These are phyloP conservation scores for Meganola albula DNA, from an alignment of 2,888 invertebrate genomes.

Conservation along the genomic window DNA sequence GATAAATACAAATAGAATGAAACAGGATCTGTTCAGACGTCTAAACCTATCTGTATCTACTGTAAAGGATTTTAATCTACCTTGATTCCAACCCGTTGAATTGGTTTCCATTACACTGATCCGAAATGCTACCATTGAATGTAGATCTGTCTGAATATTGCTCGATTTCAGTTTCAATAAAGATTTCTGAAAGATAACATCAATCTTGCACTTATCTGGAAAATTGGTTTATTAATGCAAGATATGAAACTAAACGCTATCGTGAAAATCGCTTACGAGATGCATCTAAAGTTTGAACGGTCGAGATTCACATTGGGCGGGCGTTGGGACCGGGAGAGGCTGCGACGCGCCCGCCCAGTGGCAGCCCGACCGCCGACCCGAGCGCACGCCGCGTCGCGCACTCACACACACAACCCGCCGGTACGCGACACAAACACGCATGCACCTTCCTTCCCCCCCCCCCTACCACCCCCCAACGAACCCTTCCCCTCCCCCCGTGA, in stretches of 20 bases:
- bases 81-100: slow-evolving; percentile 22
- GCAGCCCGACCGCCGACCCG: slow-evolving; percentile 62
- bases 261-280: slow-evolving; percentile 23
- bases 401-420: slow-evolving; percentile 62
- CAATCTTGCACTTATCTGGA: too few species aligned
- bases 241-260: too few species aligned
- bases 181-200: too few species aligned
- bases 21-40: too few species aligned
- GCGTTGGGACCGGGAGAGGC: slow-evolving; percentile 53
- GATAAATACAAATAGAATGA: too few species aligned
- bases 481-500: slow-evolving; percentile 19
- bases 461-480: slow-evolving; percentile 12
- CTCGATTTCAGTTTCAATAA: too few species aligned
- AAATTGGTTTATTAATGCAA: too few species aligned
- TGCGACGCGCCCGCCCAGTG: slow-evolving; percentile 59
- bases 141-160: too few species aligned
- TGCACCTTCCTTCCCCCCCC: slow-evolving; percentile 16
- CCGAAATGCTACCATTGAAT: slow-evolving; percentile 15
- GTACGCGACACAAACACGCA: slow-evolving; percentile 66
- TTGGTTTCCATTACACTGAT: slow-evolving; percentile 22
- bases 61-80: slow-evolving; percentile 18
- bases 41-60: too few species aligned
- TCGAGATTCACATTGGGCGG: slow-evolving; percentile 45
- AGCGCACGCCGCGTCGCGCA: slow-evolving; percentile 71
- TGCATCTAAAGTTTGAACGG: slow-evolving; percentile 46